Evolutionary conservation across 2,113 vertebrate species (phyloP).

Genomic region (Naja naja): DNA sequence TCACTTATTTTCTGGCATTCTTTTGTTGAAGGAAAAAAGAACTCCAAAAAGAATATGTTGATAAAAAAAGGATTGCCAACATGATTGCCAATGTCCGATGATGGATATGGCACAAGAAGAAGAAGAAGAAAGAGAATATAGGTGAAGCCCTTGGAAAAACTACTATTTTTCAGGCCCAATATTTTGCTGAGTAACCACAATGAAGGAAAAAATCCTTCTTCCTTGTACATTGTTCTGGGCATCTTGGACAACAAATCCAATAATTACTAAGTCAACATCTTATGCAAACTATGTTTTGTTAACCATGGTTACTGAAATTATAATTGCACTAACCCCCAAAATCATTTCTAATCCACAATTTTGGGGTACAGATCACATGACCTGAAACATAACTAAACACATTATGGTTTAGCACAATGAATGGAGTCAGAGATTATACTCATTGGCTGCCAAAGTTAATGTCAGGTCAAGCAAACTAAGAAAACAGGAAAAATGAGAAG

Average conservation of each 20-base stretch:
- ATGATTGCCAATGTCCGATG: no score
- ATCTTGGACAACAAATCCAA: background rate
- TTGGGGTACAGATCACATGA: background rate
- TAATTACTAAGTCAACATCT: background rate
- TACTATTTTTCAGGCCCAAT: background rate
- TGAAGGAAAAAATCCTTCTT: background rate
- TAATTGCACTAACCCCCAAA: background rate
- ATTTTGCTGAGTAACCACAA: background rate
- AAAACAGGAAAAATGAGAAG: background rate
- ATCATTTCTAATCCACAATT: background rate
- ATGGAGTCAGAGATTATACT: background rate
- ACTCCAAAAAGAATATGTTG: background rate
- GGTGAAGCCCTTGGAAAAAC: background rate
- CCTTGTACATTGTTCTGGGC: background rate
- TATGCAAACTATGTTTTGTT: background rate
- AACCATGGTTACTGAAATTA: background rate
- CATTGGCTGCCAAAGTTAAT: background rate
- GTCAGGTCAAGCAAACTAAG: background rate
- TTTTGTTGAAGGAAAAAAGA: background rate
- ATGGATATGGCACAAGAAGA: no score
- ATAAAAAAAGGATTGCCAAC: no score
- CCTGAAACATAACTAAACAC: background rate
- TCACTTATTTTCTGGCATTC: background rate
- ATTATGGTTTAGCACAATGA: background rate
- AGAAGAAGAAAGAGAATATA: no score